Evolutionary conservation across 2,113 vertebrate genomes (phyloP).

Genomic region (Aleadryas rufinucha): DNA sequence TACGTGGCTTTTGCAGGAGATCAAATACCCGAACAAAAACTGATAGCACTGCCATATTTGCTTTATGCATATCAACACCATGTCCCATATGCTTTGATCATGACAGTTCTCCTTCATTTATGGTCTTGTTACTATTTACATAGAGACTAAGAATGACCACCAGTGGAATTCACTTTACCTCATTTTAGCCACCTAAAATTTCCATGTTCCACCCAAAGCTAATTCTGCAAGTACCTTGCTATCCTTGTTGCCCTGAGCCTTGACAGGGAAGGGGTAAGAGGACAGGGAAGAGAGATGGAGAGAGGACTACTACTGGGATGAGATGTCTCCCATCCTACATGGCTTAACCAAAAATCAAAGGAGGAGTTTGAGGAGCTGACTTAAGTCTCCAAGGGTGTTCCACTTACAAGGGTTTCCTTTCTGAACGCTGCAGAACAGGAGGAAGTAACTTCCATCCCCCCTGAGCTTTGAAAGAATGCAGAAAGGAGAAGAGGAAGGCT

Average conservation of each 20-base stretch:
- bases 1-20: neutral
- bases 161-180: neutral
- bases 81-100: neutral
- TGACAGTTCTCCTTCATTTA: neutral
- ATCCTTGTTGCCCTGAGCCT: neutral
- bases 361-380: neutral
- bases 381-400: neutral
- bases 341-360: neutral
- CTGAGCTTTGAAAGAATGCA: neutral
- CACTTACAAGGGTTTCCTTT: neutral
- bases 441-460: neutral
- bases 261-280: neutral
- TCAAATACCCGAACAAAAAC: neutral
- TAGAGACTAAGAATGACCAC: neutral
- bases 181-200: neutral
- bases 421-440: neutral
- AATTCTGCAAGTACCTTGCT: neutral
- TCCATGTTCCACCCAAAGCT: neutral
- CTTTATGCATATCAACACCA: neutral
- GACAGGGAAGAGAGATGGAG: fast-evolving
- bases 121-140: neutral
- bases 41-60: neutral
- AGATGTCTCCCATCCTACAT: neutral
- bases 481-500: neutral
- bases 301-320: neutral